Conservation (phyloP, 2,113 vertebrate genomes). For the Buteo buteo region DNA sequence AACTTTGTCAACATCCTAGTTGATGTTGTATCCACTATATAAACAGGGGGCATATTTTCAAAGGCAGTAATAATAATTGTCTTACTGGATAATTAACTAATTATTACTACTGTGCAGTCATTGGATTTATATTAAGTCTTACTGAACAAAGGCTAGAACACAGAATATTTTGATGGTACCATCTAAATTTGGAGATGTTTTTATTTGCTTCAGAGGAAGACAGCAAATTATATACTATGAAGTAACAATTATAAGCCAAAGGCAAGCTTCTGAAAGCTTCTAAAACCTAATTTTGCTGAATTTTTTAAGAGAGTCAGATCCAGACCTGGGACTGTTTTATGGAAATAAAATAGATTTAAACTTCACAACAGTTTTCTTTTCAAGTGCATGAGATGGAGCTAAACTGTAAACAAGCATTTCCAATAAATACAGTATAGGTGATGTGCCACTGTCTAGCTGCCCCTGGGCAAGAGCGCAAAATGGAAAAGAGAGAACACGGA, state of each 20-base stretch:
- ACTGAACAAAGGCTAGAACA: background rate
- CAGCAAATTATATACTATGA: background rate
- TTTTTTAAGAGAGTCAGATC: background rate
- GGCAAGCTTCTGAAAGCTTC: background rate
- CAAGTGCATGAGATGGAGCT: background rate
- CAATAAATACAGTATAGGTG: background rate
- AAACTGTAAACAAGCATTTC: background rate
- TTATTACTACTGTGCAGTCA: background rate
- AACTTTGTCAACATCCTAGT: background rate
- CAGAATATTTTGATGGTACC: background rate
- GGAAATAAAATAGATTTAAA: background rate
- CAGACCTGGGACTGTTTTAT: background rate
- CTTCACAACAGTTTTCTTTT: background rate
- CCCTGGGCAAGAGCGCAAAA: background rate
- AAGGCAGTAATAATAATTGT: background rate
- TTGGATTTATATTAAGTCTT: background rate
- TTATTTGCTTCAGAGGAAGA: background rate
- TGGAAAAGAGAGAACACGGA: background rate
- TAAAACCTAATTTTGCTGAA: background rate
- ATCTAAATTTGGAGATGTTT: background rate
- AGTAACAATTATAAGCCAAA: background rate
- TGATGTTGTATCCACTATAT: background rate
- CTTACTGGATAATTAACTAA: background rate
- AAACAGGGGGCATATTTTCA: background rate
- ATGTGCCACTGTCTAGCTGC: background rate